Conservation (phyloP, 2,888 invertebrate species). For the Labia minor region DNA sequence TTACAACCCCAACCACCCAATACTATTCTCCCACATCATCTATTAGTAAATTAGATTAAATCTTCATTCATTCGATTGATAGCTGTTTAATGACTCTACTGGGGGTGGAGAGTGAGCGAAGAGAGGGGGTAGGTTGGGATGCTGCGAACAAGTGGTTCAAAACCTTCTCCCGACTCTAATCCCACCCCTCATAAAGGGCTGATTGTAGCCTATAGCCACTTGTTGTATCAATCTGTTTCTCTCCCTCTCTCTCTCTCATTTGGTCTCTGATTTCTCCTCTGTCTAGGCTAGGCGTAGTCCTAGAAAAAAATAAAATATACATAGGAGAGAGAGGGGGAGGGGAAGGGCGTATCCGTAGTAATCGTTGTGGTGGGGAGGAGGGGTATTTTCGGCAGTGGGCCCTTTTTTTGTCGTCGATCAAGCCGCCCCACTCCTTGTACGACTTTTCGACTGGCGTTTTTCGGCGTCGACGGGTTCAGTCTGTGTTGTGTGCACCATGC, state of each 20-base stretch:
- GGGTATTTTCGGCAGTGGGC: neutral
- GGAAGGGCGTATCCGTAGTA: no score
- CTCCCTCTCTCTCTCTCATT: neutral
- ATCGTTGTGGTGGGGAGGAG: neutral
- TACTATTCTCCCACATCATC: no score
- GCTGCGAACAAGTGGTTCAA: no score
- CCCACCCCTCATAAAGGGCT: no score
- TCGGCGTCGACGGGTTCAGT: neutral
- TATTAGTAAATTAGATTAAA: no score
- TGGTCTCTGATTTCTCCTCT: neutral
- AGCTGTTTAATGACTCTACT: no score
- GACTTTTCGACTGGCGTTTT: slow-evolving; percentile 7
- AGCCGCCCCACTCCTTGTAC: neutral
- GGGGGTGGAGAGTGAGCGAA: no score
- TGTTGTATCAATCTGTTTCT: neutral
- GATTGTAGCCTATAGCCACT: neutral
- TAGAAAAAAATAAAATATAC: neutral
- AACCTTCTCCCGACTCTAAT: no score
- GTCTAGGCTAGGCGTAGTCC: neutral
- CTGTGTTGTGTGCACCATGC: neutral
- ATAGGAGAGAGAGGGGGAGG: no score
- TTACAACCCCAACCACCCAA: no score
- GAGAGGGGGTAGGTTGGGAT: no score
- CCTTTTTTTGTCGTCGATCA: neutral
- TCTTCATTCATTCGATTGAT: no score